Evolutionary conservation across 2,113 vertebrate genomes (phyloP).

Genomic region (Boleophthalmus pectinirostris): DNA sequence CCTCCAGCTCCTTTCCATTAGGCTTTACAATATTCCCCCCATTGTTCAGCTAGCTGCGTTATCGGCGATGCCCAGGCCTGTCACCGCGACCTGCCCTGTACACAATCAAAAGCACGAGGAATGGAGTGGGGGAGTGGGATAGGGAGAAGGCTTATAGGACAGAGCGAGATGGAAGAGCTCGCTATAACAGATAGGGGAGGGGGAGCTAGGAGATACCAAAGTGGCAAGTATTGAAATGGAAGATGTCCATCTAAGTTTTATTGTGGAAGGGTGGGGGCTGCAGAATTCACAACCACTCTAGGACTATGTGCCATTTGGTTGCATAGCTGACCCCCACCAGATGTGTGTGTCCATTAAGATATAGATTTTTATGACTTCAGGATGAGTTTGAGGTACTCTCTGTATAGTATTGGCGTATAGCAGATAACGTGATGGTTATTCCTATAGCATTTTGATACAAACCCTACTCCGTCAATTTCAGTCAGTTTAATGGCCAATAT

Average conservation of each 20-base stretch:
- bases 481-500: constrained; percentile 32
- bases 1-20: constrained; percentile 75
- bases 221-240: constrained; percentile 37
- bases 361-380: constrained; percentile 53
- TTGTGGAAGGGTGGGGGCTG: constrained; percentile 42
- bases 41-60: constrained; percentile 71
- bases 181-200: constrained; percentile 30
- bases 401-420: constrained; percentile 9
- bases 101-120: constrained; percentile 51
- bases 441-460: constrained; percentile 29
- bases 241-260: constrained; percentile 69
- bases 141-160: constrained; percentile 28
- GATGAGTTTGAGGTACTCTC: constrained; percentile 14
- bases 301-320: constrained; percentile 45
- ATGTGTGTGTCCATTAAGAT: constrained; percentile 57
- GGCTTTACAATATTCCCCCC: constrained; percentile 73
- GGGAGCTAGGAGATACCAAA: constrained; percentile 8
- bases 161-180: constrained; percentile 49
- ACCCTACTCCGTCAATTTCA: constrained; percentile 37
- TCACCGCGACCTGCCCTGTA: constrained; percentile 57
- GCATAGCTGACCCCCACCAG: constrained; percentile 37
- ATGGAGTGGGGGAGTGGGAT: not conserved
- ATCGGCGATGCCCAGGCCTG: constrained; percentile 71
- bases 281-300: constrained; percentile 41
- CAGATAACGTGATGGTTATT: constrained; percentile 27